Percentiles rank a stretch among this genome's conserved stretches.
Evolutionary conservation across 2,888 invertebrate species (phyloP).

Genomic region (Calliopum simillimum): DNA sequence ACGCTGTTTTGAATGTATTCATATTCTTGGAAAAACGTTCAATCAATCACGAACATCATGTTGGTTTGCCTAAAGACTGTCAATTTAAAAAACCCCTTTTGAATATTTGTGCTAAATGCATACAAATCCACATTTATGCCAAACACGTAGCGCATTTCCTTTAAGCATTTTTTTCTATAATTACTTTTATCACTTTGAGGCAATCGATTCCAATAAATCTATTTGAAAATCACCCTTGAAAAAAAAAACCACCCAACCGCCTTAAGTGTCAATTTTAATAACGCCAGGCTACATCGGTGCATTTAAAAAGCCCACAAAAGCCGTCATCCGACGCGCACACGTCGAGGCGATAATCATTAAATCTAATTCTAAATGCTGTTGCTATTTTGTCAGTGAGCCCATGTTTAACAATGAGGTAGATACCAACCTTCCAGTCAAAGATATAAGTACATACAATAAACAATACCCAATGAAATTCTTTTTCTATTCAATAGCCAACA

Average conservation of each 20-base stretch:
- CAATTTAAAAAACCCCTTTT: too few species aligned
- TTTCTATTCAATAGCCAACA: not conserved
- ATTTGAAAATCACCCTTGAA: not conserved
- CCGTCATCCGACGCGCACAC: slow-evolving; percentile 5
- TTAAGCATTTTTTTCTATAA: slow-evolving; percentile 16
- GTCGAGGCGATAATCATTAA: slow-evolving; percentile 11
- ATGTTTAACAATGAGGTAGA: too few species aligned
- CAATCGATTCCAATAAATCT: not conserved
- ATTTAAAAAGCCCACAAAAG: slow-evolving; percentile 5
- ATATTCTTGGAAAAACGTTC: too few species aligned
- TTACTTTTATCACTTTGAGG: slow-evolving; percentile 7
- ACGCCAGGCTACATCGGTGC: not conserved
- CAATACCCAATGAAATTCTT: too few species aligned
- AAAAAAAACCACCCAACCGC: not conserved
- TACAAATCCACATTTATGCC: slow-evolving; percentile 8
- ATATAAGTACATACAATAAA: too few species aligned
- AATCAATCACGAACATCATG: too few species aligned
- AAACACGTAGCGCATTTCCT: slow-evolving; percentile 19
- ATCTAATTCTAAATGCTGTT: slow-evolving; percentile 1
- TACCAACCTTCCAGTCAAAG: too few species aligned
- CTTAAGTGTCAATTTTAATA: slow-evolving; percentile 1
- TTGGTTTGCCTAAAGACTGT: too few species aligned
- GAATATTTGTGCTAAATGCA: too few species aligned
- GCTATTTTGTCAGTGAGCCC: not conserved
- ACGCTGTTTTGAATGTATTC: too few species aligned